Base-by-base conservation (phyloP, 2,113 vertebrate genomes). In the Phainopepla nitens region DNA sequence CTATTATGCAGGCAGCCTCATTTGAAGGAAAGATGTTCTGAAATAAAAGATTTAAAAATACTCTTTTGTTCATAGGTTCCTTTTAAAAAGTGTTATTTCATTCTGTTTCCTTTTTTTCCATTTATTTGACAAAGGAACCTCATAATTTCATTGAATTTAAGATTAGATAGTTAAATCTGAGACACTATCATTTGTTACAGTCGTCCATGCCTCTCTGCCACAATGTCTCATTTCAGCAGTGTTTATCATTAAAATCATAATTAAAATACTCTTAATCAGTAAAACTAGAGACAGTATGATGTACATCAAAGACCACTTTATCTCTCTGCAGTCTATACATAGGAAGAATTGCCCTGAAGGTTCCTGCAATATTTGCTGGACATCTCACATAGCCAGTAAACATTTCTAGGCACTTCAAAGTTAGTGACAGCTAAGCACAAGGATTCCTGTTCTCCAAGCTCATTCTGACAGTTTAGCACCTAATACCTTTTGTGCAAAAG, bases 11-110 rank as follows among this genome's bases (percentile, higher is more conserved):
- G 24, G 53, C 71, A 88, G 76, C 13, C 35, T 92, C 29, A 31
- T 71, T 62, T 81, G 86, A 92, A 86, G 60, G 82, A 94, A 93
- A 90, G 76, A 80, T 73, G 35, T 86, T 72, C 47, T 51, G 56
- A 94, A 79, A 94, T 45, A 90, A 89, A 89, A 92, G 68, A 62
- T 86, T 78, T 87, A 3, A 93, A 96, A 92, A 96, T 95, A 92
- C 11, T 54, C 79, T 80, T 71, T 79, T 88, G 39, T 89, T 95
- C 29, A 0, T 54, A 64, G 11, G 27, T 77, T 54, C 72, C 56
- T 71, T 88, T 92, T 14, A 3, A 58, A 83, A 73, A 68, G 8
- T 64, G 44, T 45, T 90, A 27, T 0, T 77, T 89, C 75, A 44
- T 93, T 93, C 92, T 66, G 4, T 41, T 83, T 92, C 42, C 41